These are phyloP conservation scores for Pyrgus malvae DNA, from an alignment of 2,888 invertebrate species.

Conservation along the genomic window DNA sequence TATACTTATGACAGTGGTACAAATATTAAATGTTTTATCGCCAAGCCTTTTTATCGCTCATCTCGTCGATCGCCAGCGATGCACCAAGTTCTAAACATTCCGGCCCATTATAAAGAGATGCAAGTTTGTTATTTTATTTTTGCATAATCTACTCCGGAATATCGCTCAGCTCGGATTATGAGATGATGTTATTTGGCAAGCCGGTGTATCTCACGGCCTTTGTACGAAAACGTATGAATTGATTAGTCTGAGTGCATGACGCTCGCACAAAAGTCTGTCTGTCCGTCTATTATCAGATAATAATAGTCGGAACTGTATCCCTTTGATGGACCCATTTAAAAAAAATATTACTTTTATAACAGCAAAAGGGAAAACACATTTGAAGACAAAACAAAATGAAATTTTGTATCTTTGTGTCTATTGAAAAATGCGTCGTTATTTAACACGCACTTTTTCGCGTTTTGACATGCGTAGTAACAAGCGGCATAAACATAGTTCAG, in stretches of 20 bases:
- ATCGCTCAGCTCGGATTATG: constrained; percentile 25
- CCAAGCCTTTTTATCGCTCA: neutral
- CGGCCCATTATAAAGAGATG: constrained; percentile 21
- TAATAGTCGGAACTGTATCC: constrained; percentile 7
- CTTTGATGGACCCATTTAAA: constrained; percentile 5
- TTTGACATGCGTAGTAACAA: too few species aligned
- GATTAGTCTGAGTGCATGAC: constrained; percentile 26
- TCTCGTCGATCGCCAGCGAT: neutral
- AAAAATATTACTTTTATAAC: constrained; percentile 3
- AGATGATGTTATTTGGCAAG: constrained; percentile 26
- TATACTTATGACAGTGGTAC: too few species aligned
- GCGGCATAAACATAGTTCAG: too few species aligned
- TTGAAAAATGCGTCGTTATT: too few species aligned
- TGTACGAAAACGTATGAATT: constrained; percentile 24
- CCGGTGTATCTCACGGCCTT: constrained; percentile 10
- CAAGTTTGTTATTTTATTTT: constrained; percentile 27
- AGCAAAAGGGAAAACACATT: constrained; percentile 2
- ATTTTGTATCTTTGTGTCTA: too few species aligned
- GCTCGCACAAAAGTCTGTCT: constrained; percentile 15
- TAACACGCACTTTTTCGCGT: too few species aligned
- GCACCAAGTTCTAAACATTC: neutral
- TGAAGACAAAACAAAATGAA: neutral
- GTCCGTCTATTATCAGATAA: constrained; percentile 17
- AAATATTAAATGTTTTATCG: neutral
- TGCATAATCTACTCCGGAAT: constrained; percentile 22